Percentiles rank a stretch among this genome's conserved stretches.
phyloP scores from a whole-genome alignment of 2,888 invertebrate genomes.

The Lasioglossum vierecki region DNA sequence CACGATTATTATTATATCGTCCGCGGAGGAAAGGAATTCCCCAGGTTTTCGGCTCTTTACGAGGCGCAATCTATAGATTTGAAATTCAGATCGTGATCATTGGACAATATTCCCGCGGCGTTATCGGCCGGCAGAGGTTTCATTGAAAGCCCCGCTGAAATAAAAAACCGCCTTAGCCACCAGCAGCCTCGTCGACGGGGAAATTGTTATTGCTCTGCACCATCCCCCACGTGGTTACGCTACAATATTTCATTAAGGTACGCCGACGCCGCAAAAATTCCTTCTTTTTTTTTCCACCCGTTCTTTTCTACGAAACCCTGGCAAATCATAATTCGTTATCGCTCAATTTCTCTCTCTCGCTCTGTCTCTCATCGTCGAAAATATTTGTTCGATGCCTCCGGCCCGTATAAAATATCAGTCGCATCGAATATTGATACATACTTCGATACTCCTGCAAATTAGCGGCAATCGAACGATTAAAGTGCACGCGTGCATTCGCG shows the following conservation, averaged over 20 bases:
- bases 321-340: constrained; percentile 20
- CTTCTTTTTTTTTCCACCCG: too few relatives aligned
- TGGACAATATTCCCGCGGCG: constrained; percentile 13
- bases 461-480: neutral
- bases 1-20: constrained; percentile 37
- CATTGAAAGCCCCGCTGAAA: constrained; percentile 17
- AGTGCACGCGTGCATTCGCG: neutral
- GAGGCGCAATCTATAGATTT: constrained; percentile 26
- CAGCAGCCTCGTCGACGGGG: constrained; percentile 1
- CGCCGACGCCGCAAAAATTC: constrained; percentile 7
- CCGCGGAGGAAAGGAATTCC: constrained; percentile 15
- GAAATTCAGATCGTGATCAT: constrained; percentile 50
- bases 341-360: too few relatives aligned
- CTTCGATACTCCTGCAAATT: neutral
- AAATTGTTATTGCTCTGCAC: constrained; percentile 31
- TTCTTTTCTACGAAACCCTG: neutral
- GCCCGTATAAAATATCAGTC: too few relatives aligned
- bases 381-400: constrained; percentile 10
- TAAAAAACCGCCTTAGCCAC: constrained; percentile 4
- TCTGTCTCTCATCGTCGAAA: neutral
- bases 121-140: constrained; percentile 26
- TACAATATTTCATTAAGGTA: constrained; percentile 22
- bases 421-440: neutral
- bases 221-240: constrained; percentile 3
- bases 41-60: constrained; percentile 16